Conservation (phyloP, 2,888 invertebrate species). For the Philaethria dido region DNA sequence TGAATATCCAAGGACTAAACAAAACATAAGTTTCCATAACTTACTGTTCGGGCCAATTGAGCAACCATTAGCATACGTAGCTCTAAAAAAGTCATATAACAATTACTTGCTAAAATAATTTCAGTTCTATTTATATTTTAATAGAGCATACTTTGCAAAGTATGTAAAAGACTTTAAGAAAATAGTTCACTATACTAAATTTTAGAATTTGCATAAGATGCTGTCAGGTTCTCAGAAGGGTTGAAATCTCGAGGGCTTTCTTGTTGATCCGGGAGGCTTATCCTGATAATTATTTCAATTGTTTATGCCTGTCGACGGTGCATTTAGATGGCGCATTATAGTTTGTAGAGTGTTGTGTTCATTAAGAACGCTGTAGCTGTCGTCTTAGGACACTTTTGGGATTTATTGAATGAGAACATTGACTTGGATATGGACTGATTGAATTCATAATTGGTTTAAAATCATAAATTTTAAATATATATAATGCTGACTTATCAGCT, state of each 20-base stretch:
- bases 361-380: constrained; percentile 65
- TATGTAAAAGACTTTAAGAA: constrained; percentile 38
- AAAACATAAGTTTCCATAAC: constrained; percentile 68
- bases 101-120: not conserved
- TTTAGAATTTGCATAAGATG: constrained; percentile 82
- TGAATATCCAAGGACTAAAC: constrained; percentile 42
- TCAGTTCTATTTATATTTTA: constrained; percentile 45
- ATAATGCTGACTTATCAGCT: no score
- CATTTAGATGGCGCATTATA: constrained; percentile 83
- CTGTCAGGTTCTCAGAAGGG: constrained; percentile 79
- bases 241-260: constrained; percentile 79
- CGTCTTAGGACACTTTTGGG: constrained; percentile 56
- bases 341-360: constrained; percentile 78
- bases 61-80: constrained; percentile 63
- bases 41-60: constrained; percentile 73
- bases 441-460: constrained; percentile 15
- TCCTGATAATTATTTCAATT: constrained; percentile 84
- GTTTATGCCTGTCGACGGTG: constrained; percentile 83
- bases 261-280: constrained; percentile 76
- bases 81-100: constrained; percentile 47
- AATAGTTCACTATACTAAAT: constrained; percentile 57
- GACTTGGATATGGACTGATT: constrained; percentile 4
- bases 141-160: not conserved
- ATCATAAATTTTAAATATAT: not conserved
- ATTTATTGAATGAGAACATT: constrained; percentile 26